These are phyloP conservation scores for Gallinago solitaria DNA, from an alignment of 2,797 vertebrate genomes.

Conservation along the genomic window DNA sequence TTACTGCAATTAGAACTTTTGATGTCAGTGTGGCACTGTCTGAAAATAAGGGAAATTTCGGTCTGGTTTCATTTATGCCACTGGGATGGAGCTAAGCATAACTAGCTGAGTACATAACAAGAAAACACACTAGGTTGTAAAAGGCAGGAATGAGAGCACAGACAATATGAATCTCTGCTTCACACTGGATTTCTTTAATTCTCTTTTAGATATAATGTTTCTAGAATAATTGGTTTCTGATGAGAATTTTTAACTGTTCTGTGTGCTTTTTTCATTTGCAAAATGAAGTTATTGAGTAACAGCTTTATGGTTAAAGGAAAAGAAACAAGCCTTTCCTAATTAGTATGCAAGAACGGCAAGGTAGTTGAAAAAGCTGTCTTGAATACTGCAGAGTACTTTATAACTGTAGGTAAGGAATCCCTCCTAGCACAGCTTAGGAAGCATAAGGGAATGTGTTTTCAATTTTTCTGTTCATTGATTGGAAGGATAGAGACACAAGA, in stretches of 20 bases:
- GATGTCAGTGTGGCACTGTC: background rate
- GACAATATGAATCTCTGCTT: background rate
- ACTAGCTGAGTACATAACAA: background rate
- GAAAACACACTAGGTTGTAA: background rate
- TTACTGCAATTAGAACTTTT: background rate
- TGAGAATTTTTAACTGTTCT: background rate
- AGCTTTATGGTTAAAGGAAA: background rate
- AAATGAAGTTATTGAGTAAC: background rate
- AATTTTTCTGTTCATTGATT: background rate
- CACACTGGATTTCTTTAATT: background rate
- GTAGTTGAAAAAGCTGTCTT: background rate
- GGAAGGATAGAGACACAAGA: background rate
- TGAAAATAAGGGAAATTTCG: background rate
- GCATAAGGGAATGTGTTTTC: background rate
- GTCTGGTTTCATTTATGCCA: background rate
- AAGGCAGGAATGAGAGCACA: background rate
- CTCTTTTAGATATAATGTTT: background rate
- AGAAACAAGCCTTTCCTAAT: background rate
- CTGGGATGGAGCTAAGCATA: background rate
- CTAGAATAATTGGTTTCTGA: background rate
- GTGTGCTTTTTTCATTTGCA: background rate
- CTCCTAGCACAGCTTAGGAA: background rate
- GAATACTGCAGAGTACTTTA: background rate
- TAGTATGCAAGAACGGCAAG: background rate
- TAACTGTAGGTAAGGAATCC: background rate